Evolutionary conservation across 2,888 invertebrate genomes (phyloP).

Genomic region (Hydraecia micacea): DNA sequence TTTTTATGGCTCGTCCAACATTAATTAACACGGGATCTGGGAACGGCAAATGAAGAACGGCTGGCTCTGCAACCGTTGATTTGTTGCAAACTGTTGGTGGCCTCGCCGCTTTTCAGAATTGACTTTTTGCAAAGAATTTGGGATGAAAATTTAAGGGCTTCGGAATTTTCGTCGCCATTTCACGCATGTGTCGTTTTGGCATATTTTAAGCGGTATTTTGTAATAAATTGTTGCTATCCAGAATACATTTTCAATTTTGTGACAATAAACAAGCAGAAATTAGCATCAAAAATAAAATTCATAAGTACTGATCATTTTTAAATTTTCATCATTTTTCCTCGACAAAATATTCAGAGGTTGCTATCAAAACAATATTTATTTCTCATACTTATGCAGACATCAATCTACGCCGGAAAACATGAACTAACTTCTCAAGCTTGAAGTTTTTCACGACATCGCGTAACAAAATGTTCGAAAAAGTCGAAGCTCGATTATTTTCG

Average conservation of each 20-base stretch:
- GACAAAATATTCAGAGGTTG: constrained; percentile 29
- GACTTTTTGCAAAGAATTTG: constrained; percentile 53
- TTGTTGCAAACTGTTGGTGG: constrained; percentile 57
- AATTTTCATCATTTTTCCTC: constrained; percentile 21
- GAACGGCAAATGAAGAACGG: constrained; percentile 75
- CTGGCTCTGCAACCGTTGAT: constrained; percentile 62
- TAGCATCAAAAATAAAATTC: neutral
- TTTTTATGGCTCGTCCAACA: constrained; percentile 75
- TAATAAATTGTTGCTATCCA: neutral
- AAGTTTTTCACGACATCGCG: constrained; percentile 75
- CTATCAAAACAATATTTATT: constrained; percentile 65
- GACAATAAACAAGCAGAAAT: neutral
- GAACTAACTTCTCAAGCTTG: constrained; percentile 77
- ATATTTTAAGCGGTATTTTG: constrained; percentile 1
- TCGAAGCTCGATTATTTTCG: constrained; percentile 72
- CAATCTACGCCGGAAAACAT: constrained; percentile 80
- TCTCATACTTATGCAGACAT: constrained; percentile 73
- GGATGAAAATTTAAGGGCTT: constrained; percentile 63
- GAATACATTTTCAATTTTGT: neutral
- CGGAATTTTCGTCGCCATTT: constrained; percentile 28
- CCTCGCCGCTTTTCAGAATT: constrained; percentile 29
- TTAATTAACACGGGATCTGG: constrained; percentile 76
- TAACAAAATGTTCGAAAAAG: constrained; percentile 75
- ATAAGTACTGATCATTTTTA: constrained; percentile 7
- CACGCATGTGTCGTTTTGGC: constrained; percentile 1